Evolutionary conservation across 2,113 vertebrate genomes (phyloP), one percentile per base, ranked within the genome.

Genomic region (Formicarius rufipectus): DNA sequence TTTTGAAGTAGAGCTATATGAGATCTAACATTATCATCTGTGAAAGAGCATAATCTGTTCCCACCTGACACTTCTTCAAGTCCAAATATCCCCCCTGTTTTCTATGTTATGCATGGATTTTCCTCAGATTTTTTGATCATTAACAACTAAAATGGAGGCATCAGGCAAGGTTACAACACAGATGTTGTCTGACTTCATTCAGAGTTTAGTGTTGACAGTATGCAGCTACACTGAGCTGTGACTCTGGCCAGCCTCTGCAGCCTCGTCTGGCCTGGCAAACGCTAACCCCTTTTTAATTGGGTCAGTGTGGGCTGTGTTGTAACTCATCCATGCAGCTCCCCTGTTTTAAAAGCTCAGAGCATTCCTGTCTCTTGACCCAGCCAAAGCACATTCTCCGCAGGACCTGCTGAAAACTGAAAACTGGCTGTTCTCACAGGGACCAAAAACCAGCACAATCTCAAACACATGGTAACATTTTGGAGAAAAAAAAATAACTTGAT

Each of bases 311-410:
- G 21, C 76, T 56, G 44, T 27, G 37, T 8, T 56, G 33, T 19
- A 75, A 63, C 27, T 28, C 0, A 0, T 21, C 18, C 5, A 0
- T 2, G 7, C 12, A 24, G 10, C 47, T 84, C 0, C 2, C 33
- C 52, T 23, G 18, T 62, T 85, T 75, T 25, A 16, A 67, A 71
- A 28, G 6, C 25, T 3, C 9, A 5, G 7, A 71, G 23, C 12
- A 78, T 84, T 89, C 87, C 45, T 3, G 1, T 31, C 50, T 55
- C 60, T 17, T 33, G 24, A 44, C 10, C 4, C 35, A 55, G 50
- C 4, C 50, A 30, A 45, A 58, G 33, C 23, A 50, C 3, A 0
- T 56, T 82, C 24, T 45, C 63, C 45, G 27, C 14, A 88, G 42
- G 14, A 73, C 31, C 19, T 71, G 27, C 47, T 4, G 1, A 69